Base-by-base conservation (phyloP, 1,140 invertebrate species). In the Drosophila rhopaloa region DNA sequence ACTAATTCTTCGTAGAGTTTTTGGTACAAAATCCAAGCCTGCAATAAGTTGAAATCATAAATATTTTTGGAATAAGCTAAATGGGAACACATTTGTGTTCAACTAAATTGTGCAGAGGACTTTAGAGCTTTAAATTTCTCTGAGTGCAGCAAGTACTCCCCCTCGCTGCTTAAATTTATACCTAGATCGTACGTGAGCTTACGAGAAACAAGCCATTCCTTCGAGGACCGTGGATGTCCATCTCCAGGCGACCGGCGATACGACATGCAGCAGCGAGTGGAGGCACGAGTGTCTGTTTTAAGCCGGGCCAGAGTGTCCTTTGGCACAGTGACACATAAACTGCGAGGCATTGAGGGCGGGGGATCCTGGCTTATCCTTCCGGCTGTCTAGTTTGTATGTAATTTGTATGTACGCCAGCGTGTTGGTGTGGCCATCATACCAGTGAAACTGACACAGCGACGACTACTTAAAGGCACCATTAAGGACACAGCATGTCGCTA, bases 251-350 rank as follows among this genome's bases (percentile, higher is more conserved):
- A 51, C n/a, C 35, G 29, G 48, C 48, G 48, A 51, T 37, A 19
- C 60, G 60, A 66, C 66, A 61, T 65, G 41, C 44, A 67, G 63
- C 29, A 32, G 8, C 24, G 24, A 24, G 24, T 24, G 24, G 24
- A 8, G 8, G 29, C 50, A 59, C 57, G 48, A 76, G 62, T 84
- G 61, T 63, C 61, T 63, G 61, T 54, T 72, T 79, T 75, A 62
- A 68, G 71, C 60, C 50, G 44, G 46, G 24, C 40, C 46, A 56
- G 41, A 60, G 63, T 82, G 81, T 84, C 66, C 81, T 85, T 68
- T 80, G 65, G 56, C 79, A 67, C 40, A 74, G 67, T 73, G 62
- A 54, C 79, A 68, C 79, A 82, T 82, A 82, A 82, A 84, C 81
- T 66, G 73, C 38, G 57, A 9, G 8, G 16, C 13, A 50, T 41